Conservation (phyloP, 2,113 vertebrate species). For the Platanista minor region DNA sequence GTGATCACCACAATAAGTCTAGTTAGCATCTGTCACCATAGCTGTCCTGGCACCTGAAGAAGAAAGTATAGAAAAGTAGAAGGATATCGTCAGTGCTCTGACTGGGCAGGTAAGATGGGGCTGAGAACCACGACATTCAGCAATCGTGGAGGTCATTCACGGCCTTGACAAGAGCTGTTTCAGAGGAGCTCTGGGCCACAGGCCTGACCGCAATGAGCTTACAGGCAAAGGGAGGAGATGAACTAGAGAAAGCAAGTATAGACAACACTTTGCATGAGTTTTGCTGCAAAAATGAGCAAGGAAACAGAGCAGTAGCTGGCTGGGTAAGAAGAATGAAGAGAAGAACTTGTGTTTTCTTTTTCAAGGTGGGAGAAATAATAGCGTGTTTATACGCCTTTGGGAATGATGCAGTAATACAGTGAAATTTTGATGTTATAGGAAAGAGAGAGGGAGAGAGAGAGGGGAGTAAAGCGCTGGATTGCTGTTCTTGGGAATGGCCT, state of each 20-base stretch:
- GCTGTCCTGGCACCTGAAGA: no score
- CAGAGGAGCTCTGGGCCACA: rapidly evolving
- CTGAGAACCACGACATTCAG: background rate
- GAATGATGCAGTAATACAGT: background rate
- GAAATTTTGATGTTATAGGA: background rate
- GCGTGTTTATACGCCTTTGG: background rate
- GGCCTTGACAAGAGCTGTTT: background rate
- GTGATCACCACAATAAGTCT: no score
- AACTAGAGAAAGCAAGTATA: background rate
- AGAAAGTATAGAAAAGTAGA: background rate
- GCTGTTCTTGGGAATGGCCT: background rate
- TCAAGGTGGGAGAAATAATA: background rate
- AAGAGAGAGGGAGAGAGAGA: background rate
- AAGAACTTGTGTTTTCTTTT: background rate
- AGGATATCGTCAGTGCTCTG: background rate
- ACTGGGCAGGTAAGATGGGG: background rate
- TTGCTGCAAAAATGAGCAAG: background rate
- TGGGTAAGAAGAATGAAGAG: background rate
- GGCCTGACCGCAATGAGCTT: background rate
- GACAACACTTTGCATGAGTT: background rate
- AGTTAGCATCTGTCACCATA: no score
- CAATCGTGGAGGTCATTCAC: rapidly evolving
- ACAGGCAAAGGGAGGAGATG: background rate
- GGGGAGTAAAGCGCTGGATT: no score
- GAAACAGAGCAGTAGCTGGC: background rate